These are phyloP conservation scores for Otus scops DNA, from an alignment of 2,797 vertebrate species.

Conservation along the genomic window DNA sequence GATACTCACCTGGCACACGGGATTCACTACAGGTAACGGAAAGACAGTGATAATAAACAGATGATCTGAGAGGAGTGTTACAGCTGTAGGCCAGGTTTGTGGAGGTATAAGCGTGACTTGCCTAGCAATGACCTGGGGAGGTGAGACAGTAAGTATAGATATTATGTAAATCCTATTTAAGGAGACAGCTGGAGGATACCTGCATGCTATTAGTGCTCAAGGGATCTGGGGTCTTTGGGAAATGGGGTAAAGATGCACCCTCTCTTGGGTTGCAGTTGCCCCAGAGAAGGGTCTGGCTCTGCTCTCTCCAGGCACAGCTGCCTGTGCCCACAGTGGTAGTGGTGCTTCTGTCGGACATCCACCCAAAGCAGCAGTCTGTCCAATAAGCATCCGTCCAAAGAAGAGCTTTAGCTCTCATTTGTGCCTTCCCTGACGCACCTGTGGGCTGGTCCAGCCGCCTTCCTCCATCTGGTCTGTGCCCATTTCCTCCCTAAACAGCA, in stretches of 20 bases:
- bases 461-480: not conserved
- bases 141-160: not conserved
- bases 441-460: not conserved
- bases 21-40: not conserved
- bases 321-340: not conserved
- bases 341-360: not conserved
- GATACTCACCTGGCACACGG: not conserved
- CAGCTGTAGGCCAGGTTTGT: not conserved
- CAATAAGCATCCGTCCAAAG: not conserved
- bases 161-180: not conserved
- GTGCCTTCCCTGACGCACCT: not conserved
- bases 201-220: not conserved
- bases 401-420: not conserved
- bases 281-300: not conserved
- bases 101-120: not conserved
- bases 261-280: not conserved
- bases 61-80: not conserved
- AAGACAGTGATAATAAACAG: not conserved
- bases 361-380: not conserved
- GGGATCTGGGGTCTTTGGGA: not conserved
- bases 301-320: not conserved
- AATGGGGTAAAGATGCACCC: not conserved
- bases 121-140: not conserved
- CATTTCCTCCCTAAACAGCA: not conserved
- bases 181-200: not conserved